Evolutionary conservation across 2,888 invertebrate genomes (phyloP), one percentile per base, ranked within the genome.

Genomic region (Choristoneura rosaceana): DNA sequence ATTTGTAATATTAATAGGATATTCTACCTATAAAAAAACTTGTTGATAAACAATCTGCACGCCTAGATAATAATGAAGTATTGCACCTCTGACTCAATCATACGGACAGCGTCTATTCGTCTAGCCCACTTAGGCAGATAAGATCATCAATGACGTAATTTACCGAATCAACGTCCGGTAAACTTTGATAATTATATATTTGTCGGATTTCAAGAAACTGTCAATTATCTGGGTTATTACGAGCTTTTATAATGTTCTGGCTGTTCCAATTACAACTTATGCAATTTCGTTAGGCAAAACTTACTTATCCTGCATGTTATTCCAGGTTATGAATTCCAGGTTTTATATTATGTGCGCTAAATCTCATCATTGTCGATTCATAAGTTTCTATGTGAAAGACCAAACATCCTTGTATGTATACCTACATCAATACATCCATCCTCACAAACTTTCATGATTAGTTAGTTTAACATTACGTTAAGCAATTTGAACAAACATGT

Each of bases 71-170:
- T 41, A 41, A 61, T 17, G 10, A 41, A 10, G 61, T 17, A 61
- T 61, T 61, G 50, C 10, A 64, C 73, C 15, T 73, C 50, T 69
- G 73, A 73, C 59, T 73, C 60, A 73, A 71, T 64, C 41, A 63
- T 47, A 34, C n/a, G 4, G 62, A 33, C 68, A 59, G 50, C 73
- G 63, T 68, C 71, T 68, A 50, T n/a, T 7, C 17, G 58, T 60
- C 73, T 68, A 64, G 64, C 14, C 58, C 59, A 62, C 61, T 60
- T 60, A 62, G 25, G 15, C 33, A 59, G 76, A 79, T 78, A 81
- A 64, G 76, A 77, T 81, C 76, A 78, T 63, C 78, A 80, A 75
- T 86, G 84, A 85, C 80, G 84, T 71, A 81, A 82, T 77, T 59
- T 62, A 70, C 67, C 43, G 73, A 74, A 76, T 77, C 69, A 55